These are phyloP conservation scores for Drosophila histrio DNA, from an alignment of 2,888 invertebrate genomes.

Conservation along the genomic window DNA sequence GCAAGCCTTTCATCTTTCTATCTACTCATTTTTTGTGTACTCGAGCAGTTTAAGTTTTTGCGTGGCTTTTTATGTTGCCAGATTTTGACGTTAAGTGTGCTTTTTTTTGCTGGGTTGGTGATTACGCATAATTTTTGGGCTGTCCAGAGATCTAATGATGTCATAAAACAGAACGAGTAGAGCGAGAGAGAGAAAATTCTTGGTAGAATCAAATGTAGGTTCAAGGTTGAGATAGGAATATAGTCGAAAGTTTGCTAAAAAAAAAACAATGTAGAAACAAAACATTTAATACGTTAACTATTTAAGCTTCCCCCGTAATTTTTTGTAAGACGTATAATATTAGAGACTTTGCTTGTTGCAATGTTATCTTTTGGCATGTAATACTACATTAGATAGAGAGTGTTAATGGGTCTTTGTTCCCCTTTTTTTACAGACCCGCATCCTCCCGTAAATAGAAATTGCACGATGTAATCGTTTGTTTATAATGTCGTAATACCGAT, in stretches of 20 bases:
- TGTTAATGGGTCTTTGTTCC: slow-evolving; percentile 20
- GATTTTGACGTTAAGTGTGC: slow-evolving; percentile 54
- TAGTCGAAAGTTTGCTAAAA: not conserved
- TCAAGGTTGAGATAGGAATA: slow-evolving; percentile 19
- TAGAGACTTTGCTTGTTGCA: not conserved
- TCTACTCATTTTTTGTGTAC: slow-evolving; percentile 40
- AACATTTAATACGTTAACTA: not conserved
- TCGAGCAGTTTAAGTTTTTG: slow-evolving; percentile 69
- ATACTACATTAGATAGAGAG: slow-evolving; percentile 17
- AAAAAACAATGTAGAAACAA: not conserved
- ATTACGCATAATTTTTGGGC: slow-evolving; percentile 72
- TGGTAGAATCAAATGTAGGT: slow-evolving; percentile 24
- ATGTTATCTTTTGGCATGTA: slow-evolving; percentile 14
- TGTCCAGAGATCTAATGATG: slow-evolving; percentile 62
- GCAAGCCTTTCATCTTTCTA: not conserved
- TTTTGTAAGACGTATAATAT: not conserved
- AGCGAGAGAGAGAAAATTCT: slow-evolving; percentile 1
- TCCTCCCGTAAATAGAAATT: slow-evolving; percentile 2
- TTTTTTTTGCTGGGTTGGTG: slow-evolving; percentile 62
- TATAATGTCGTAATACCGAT: slow-evolving; percentile 36
- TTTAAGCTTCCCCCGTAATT: not conserved
- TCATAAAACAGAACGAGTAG: slow-evolving; percentile 41
- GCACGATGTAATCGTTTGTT: slow-evolving; percentile 21
- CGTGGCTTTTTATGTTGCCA: slow-evolving; percentile 55
- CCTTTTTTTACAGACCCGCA: not conserved